Base-by-base conservation (phyloP, 2,888 invertebrate species). In the Drosophila subsilvestris region DNA sequence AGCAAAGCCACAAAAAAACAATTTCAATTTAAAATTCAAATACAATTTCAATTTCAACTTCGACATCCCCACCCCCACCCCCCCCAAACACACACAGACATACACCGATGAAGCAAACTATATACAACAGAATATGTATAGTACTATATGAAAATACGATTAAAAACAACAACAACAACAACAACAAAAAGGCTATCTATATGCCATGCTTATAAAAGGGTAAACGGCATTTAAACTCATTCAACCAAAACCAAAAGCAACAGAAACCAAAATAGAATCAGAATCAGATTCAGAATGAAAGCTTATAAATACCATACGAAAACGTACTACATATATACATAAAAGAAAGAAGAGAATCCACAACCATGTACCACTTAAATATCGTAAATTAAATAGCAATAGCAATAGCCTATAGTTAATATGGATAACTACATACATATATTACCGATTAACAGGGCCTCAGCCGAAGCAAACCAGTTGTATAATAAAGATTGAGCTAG, bases 171-270 rank as follows among this genome's bases (percentile, higher is more conserved):
- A 22, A 22, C 62, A 78, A 62, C 22, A 22, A 22, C 62, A 78
- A 74, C 68, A 60, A 67, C 18, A 27, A 45, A 57, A 55, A 61
- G 60, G 59, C 68, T 69, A 76, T 45, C 61, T 59, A 55, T 65
- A 78, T 72, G 79, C 86, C 87, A 89, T 81, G 89, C 88, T 88
- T 81, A 66, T 70, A 59, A 66, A 89, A 89, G 90, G 90, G 90
- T 90, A 89, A 90, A 89, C 77, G 86, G 89, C 88, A 86, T 89
- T 89, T 89, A 71, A 70, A 74, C 50, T 70, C 74, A 88, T 71
- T 80, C 81, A 84, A 74, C 75, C 70, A 44, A 59, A 49, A 49
- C 27, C 22, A 53, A 67, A 56, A 49, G 17, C 42, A 43, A 61
- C 54, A 42, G 44, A 50, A 45, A 20, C 43, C 57, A 20, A 60